Percentiles rank a stretch among this genome's conserved stretches.
Conservation (phyloP, 2,888 invertebrate species). For the Kryphioiulus occultus region DNA sequence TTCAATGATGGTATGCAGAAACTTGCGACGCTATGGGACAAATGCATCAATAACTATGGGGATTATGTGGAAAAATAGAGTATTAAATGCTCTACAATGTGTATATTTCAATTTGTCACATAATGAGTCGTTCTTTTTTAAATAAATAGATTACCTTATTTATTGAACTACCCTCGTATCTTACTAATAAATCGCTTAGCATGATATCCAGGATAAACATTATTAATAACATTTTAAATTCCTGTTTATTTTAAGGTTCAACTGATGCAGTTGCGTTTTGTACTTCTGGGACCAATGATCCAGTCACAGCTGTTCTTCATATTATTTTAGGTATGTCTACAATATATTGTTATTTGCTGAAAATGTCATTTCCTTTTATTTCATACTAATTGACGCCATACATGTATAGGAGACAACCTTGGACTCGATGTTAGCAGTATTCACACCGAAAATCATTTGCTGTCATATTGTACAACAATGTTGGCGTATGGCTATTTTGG, state of each 20-base stretch:
- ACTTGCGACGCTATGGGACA: too few relatives aligned
- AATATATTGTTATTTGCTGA: background rate
- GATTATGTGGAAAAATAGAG: too few relatives aligned
- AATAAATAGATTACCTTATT: too few relatives aligned
- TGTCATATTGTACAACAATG: constrained; percentile 77
- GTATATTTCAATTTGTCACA: too few relatives aligned
- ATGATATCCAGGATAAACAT: too few relatives aligned
- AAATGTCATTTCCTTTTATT: background rate
- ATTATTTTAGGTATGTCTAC: constrained; percentile 72
- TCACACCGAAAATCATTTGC: constrained; percentile 68
- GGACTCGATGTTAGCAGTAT: constrained; percentile 81
- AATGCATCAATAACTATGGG: too few relatives aligned
- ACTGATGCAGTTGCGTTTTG: constrained; percentile 82
- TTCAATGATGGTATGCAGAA: too few relatives aligned
- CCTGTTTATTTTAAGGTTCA: constrained; percentile 60
- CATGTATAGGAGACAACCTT: constrained; percentile 72
- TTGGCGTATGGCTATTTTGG: constrained; percentile 87
- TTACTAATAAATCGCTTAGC: too few relatives aligned
- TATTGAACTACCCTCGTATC: too few relatives aligned
- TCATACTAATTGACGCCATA: background rate
- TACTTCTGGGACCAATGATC: constrained; percentile 80
- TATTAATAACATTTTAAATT: background rate
- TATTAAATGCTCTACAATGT: too few relatives aligned
- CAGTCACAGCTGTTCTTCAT: constrained; percentile 80
- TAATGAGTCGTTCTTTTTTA: too few relatives aligned